Conservation (phyloP, 2,888 invertebrate genomes). For the Schrankia costaestrigalis region DNA sequence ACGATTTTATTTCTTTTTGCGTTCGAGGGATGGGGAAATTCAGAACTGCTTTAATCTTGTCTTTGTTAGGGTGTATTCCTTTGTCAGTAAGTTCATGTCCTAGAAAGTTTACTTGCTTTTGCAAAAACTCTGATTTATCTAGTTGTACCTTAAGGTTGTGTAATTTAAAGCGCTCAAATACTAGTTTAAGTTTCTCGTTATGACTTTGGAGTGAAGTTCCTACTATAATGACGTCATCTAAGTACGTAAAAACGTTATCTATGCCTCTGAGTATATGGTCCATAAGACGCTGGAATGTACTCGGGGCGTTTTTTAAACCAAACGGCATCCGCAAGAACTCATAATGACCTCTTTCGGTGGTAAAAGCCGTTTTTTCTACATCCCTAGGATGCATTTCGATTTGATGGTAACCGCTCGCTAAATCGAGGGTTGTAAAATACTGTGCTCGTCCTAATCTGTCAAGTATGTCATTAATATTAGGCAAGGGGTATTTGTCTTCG, state of each 20-base stretch:
- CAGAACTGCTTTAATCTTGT: too few species aligned
- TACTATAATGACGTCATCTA: slow-evolving; percentile 4
- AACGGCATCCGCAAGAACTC: slow-evolving; percentile 17
- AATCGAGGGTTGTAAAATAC: slow-evolving; percentile 1
- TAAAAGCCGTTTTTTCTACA: slow-evolving; percentile 2
- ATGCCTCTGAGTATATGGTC: slow-evolving; percentile 3
- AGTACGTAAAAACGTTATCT: too few species aligned
- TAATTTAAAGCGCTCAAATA: slow-evolving; percentile 4
- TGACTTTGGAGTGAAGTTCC: slow-evolving; percentile 1
- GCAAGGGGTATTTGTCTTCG: slow-evolving; percentile 19
- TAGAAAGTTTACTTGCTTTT: slow-evolving; percentile 5
- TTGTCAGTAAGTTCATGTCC: slow-evolving; percentile 1
- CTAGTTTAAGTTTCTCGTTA: slow-evolving; percentile 1
- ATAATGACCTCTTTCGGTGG: slow-evolving; percentile 1
- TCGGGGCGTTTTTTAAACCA: slow-evolving; percentile 4
- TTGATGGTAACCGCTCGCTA: slow-evolving; percentile 16
- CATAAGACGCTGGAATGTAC: slow-evolving; percentile 3
- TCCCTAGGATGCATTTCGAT: slow-evolving; percentile 3
- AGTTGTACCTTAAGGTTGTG: slow-evolving; percentile 3
- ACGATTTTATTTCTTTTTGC: too few species aligned
- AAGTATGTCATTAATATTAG: slow-evolving; percentile 19
- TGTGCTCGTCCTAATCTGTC: slow-evolving; percentile 17
- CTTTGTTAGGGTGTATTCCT: neutral
- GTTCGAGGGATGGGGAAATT: too few species aligned
- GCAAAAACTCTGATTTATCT: slow-evolving; percentile 6